Evolutionary conservation across 2,888 invertebrate genomes (phyloP).

Genomic region (Hoplodrina blanda): DNA sequence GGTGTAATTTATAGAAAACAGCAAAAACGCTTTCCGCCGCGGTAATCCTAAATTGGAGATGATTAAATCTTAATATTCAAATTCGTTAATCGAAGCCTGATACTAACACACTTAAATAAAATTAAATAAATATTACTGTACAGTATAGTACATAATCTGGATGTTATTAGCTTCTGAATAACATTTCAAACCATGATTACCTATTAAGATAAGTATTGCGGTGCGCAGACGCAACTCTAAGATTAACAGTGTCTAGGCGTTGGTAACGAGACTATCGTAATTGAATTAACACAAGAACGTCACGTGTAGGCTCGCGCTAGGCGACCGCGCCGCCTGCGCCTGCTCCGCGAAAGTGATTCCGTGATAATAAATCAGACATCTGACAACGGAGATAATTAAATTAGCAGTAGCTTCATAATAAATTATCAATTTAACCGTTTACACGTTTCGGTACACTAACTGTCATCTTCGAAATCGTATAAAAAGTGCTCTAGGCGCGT

Average conservation of each 20-base stretch:
- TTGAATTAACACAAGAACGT: conserved; percentile 69
- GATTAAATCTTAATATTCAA: background rate
- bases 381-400: conserved; percentile 65
- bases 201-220: conserved; percentile 47
- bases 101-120: background rate
- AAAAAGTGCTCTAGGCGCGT: conserved; percentile 1
- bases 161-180: conserved; percentile 19
- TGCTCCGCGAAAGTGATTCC: conserved; percentile 66
- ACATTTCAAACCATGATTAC: conserved; percentile 43
- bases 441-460: background rate
- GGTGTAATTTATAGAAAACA: background rate
- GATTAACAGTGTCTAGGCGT: conserved; percentile 57
- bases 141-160: conserved; percentile 21
- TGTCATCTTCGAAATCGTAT: conserved; percentile 3
- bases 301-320: conserved; percentile 58
- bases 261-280: conserved; percentile 67
- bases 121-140: conserved; percentile 24
- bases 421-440: conserved; percentile 30
- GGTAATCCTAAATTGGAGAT: background rate
- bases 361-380: conserved; percentile 71
- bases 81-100: background rate
- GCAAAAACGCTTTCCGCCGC: background rate
- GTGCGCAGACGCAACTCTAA: conserved; percentile 35
- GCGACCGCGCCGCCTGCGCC: conserved; percentile 46
- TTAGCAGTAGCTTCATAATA: conserved; percentile 48